Base-by-base conservation (phyloP, 2,888 invertebrate species). In the Drosophila flavopinicola region DNA sequence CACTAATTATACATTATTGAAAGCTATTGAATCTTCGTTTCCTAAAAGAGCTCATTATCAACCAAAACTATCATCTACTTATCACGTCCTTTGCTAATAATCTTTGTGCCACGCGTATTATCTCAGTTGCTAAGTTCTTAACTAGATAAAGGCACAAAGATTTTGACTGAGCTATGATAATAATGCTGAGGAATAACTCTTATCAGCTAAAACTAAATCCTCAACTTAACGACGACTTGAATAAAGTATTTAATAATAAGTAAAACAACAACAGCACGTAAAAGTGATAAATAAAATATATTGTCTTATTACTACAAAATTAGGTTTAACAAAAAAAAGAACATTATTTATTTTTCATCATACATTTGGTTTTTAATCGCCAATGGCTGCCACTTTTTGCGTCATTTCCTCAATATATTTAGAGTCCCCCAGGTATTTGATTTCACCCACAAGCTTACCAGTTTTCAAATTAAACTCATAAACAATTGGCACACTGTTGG, bases 401-500 rank as follows among this genome's bases (percentile, higher is more conserved):
- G 95, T 95, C 11, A 95, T 95, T 75, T 94, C 94, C 79, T 93
- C 93, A 0, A 96, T 95, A 0, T 95, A 95, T 88, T 95, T 94
- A 75, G 94, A 94, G 83, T 96, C 98, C 0, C 95, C 96, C 45
- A 96, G 92, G 91, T 95, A 96, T 77, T 94, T 92, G 93, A 95
- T 93, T 20, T 94, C 94, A 33, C 94, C 94, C 0, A 94, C 92
- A 0, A 95, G 95, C 72, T 94, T 93, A 89, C 95, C 92, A 5
- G 85, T 77, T 79, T 94, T 90, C 60, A 94, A 94, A 88, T 96
- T 94, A 74, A 96, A 92, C 80, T 95, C 94, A 82, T 96, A 96
- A 0, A 95, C 94, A 84, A 96, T 95, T 42, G 96, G 96, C 87
- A 96, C 95, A 58, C 95, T 95, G 64, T 95, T 96, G 0, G 96